Conservation (phyloP, 1,140 invertebrate species). For the Conopomorpha cramerella region DNA sequence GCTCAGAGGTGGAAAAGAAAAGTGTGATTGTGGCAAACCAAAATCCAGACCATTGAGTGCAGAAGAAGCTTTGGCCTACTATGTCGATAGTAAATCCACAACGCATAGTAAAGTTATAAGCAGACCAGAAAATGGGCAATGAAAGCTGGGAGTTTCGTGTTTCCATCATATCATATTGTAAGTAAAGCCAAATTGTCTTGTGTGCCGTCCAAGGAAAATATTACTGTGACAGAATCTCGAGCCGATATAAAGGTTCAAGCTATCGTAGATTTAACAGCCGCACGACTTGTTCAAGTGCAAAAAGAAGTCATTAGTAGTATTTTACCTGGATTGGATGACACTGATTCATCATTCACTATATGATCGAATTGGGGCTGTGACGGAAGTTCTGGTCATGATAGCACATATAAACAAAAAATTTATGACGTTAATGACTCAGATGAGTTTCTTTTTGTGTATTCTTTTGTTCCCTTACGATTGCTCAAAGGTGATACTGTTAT, state of each 20-base stretch:
- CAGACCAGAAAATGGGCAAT: conserved; percentile 6
- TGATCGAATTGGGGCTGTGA: conserved; percentile 12
- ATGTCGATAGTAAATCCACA: conserved; percentile 10
- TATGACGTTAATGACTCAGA: conserved; percentile 1
- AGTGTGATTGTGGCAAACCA: no score
- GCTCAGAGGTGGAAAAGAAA: no score
- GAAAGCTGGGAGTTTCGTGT: not conserved
- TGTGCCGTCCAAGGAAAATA: conserved; percentile 6
- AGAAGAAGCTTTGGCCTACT: conserved; percentile 9
- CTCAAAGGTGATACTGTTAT: conserved; percentile 5
- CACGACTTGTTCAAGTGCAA: conserved; percentile 8
- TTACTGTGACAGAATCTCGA: conserved; percentile 6
- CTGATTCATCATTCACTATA: not conserved
- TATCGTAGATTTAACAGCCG: conserved; percentile 9
- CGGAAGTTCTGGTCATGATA: conserved; percentile 6
- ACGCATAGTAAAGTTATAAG: conserved; percentile 6
- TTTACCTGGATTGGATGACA: no score
- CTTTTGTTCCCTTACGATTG: conserved; percentile 9
- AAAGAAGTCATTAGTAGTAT: conserved; percentile 22
- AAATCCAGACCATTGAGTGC: no score
- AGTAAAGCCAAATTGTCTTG: conserved; percentile 6
- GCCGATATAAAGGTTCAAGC: conserved; percentile 12
- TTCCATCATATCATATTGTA: conserved; percentile 1
- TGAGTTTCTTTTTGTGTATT: conserved; percentile 9
- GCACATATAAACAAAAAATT: conserved; percentile 11